Base-by-base conservation (phyloP, 2,113 vertebrate species). In the Callopanchax toddi region DNA sequence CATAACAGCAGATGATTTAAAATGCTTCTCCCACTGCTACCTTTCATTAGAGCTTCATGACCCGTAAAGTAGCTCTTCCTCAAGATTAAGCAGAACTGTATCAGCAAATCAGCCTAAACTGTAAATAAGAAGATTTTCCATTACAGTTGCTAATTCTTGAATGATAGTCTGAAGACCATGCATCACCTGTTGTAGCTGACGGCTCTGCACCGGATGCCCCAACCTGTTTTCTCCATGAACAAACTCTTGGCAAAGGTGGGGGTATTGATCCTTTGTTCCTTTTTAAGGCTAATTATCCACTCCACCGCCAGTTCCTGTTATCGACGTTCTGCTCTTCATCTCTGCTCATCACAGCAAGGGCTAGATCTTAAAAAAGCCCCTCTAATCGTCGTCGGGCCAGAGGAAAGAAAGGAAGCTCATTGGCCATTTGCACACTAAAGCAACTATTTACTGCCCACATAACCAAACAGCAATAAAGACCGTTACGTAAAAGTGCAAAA, bases 261-360 rank as follows among this genome's bases (percentile, higher is more conserved):
- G 13, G 9, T 87, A 87, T 90, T 86, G 89, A 90, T 87, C 79
- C 78, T 81, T 80, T 77, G 71, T 85, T 85, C 77, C 76, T 81
- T 79, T 88, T 88, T 83, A 88, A 83, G 79, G 82, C 86, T 87
- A 89, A 90, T 90, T 90, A 87, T 89, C 86, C 84, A 90, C 82
- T 89, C 82, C 70, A 56, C 70, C 43, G 63, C 76, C 57, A 86
- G 82, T 89, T 90, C 84, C 86, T 80, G 71, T 84, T 89, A 89
- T 90, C 32, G 84, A 90, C 77, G 73, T 87, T 69, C 82, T 87
- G 81, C 66, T 85, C 73, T 71, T 88, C 86, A 85, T 78, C 81
- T 76, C 60, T 37, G 66, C 72, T 86, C 83, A 78, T 86, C 82
- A 77, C 68, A 16, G 46, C 50, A 48, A 81, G 37, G 67, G 48